Percentiles rank a stretch among this genome's conserved stretches.
These are phyloP conservation scores for Harpalus rubripes DNA, from an alignment of 2,888 invertebrate species.

Conservation along the genomic window DNA sequence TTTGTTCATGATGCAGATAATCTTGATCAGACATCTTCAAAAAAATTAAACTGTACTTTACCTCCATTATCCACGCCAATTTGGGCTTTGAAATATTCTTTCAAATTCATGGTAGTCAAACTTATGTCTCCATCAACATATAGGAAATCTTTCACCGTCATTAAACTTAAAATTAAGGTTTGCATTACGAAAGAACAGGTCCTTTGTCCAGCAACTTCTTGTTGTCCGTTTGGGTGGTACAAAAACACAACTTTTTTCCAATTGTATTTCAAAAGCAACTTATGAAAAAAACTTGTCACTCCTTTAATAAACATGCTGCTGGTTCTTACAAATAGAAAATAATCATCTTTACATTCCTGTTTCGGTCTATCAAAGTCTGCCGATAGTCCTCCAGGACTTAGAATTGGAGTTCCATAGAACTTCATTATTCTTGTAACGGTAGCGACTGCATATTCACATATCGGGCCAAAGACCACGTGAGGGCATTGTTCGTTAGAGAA, in stretches of 20 bases:
- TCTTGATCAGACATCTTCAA: no score
- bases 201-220: constrained; percentile 83
- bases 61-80: constrained; percentile 86
- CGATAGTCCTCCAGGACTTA: constrained; percentile 56
- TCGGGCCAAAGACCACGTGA: constrained; percentile 59
- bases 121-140: constrained; percentile 83
- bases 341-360: constrained; percentile 44
- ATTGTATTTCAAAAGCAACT: constrained; percentile 76
- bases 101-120: constrained; percentile 78
- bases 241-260: constrained; percentile 87
- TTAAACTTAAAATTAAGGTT: constrained; percentile 83
- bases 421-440: constrained; percentile 55
- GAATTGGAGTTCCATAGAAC: constrained; percentile 56
- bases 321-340: constrained; percentile 58
- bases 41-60: constrained; percentile 75
- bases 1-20: no score
- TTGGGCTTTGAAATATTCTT: constrained; percentile 83
- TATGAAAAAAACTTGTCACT: constrained; percentile 37
- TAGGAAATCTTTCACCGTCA: constrained; percentile 76
- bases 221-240: constrained; percentile 87
- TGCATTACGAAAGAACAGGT: constrained; percentile 89
- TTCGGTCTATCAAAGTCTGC: constrained; percentile 43
- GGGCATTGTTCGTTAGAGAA: constrained; percentile 37
- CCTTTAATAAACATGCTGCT: constrained; percentile 58
- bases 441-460: constrained; percentile 60